phyloP scores from a whole-genome alignment of 30 jellyfish, hydroid and myxozoan genomes.

The Nemopilema nomurai region DNA sequence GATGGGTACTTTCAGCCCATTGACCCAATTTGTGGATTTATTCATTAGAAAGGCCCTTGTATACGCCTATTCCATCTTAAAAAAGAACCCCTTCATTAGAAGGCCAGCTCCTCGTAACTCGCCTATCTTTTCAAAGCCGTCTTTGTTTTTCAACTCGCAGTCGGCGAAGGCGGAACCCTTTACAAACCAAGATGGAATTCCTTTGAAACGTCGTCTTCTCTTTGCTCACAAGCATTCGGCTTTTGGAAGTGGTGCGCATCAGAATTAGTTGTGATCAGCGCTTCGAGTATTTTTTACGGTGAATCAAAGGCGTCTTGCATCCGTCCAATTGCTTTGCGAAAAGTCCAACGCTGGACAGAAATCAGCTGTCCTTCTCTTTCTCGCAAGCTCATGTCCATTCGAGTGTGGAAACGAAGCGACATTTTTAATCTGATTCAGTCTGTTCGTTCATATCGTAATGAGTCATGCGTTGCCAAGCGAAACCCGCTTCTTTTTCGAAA shows the following conservation, averaged over 20 bases:
- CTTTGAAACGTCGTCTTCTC: no score
- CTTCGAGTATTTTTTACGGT: conserved; percentile 46
- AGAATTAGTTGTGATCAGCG: conserved; percentile 42
- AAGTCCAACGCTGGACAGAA: conserved; percentile 49
- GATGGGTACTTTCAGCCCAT: no score
- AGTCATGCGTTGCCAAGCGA: background rate
- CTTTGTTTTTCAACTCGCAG: no score
- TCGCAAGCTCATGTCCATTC: background rate
- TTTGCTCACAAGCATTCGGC: background rate
- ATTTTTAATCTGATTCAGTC: background rate
- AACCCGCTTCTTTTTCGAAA: background rate
- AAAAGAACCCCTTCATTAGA: no score
- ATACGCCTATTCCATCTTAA: no score
- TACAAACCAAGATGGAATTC: no score
- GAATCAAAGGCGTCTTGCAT: conserved; percentile 26
- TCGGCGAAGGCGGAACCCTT: no score
- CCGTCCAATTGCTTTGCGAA: conserved; percentile 47
- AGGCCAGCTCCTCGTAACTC: no score
- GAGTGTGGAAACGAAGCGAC: background rate
- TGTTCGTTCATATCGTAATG: background rate
- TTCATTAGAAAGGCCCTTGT: no score
- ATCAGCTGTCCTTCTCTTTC: conserved; percentile 35
- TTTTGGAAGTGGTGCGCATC: conserved; percentile 6
- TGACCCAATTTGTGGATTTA: no score
- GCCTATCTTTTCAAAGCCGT: no score